Base-by-base conservation (phyloP, 2,888 invertebrate species). In the Eueremaeus valkanovi region DNA sequence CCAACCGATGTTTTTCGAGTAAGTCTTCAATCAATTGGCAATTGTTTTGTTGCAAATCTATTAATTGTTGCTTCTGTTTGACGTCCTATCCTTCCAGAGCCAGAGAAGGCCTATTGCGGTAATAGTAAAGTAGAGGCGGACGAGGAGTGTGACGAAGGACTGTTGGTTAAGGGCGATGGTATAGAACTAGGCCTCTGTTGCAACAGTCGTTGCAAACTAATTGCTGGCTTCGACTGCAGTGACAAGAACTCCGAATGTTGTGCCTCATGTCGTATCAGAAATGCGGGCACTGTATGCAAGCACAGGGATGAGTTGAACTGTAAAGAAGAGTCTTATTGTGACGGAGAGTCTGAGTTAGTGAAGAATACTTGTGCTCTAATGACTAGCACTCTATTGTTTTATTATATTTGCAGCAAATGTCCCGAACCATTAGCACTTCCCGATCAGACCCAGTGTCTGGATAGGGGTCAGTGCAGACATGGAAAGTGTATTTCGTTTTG, bases 231-330 rank as follows among this genome's bases (percentile, higher is more conserved):
- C 24, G 90, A 90, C 77, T 96, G 96, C 87, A 95, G 96, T 83
- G 96, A 96, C 83, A 93, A 94, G 84, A 97, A 98, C 85, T 94
- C 94, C 0, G 94, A 95, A 5, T 97, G 97, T 82, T 97, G 97
- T 82, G 90, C 92, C 83, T 90, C 90, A 80, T 97, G 97, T 82
- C 90, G 91, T 81, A 93, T 90, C 83, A 93, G 95, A 86, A 88
- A 89, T 72, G 86, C 88, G 5, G 83, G 83, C 6, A 82, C 81
- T 45, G 82, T 83, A 70, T 96, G 96, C 81, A 88, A 94, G 73
- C 93, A 94, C 82, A 92, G 93, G 0, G 93, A 94, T 82, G 90
- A 91, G 81, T 90, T 92, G 0, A 93, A 94, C 31, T 96, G 95
- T 84, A 93, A 95, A 84, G 91, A 93, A 83, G 94, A 94, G 84